phyloP scores from a whole-genome alignment of 30 jellyfish, hydroid and myxozoan species.

The Turritopsis dohrnii region DNA sequence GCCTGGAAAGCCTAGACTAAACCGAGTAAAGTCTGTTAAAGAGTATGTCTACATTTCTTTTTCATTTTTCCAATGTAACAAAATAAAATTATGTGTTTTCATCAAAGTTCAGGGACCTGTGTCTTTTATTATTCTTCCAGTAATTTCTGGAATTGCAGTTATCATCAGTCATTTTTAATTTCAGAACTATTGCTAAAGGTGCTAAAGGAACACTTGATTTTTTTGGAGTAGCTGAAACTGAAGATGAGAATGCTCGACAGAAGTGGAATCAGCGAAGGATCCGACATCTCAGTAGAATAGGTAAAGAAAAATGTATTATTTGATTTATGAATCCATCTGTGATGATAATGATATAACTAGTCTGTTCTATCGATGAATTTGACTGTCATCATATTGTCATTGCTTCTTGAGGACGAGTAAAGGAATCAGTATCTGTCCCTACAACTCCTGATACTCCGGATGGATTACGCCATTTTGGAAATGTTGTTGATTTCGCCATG shows the following conservation, averaged over 20 bases:
- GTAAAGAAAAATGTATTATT: not conserved
- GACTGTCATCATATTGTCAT: no score
- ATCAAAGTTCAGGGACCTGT: not conserved
- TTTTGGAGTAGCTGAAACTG: constrained; percentile 23
- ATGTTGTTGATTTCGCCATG: constrained; percentile 32
- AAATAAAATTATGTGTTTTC: not conserved
- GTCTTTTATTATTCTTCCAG: not conserved
- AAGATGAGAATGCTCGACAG: constrained; percentile 10
- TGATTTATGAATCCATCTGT: no score
- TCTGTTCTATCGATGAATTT: not conserved
- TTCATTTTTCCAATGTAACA: not conserved
- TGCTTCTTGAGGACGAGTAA: constrained; percentile 17
- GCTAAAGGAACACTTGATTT: constrained; percentile 16
- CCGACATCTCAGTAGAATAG: constrained; percentile 26
- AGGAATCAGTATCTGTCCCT: constrained; percentile 32
- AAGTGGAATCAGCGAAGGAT: constrained; percentile 21
- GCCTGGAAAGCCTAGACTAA: not conserved
- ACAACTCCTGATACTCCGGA: constrained; percentile 30
- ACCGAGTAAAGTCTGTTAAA: not conserved
- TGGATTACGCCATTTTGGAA: constrained; percentile 28
- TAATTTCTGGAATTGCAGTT: not conserved
- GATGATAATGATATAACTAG: not conserved
- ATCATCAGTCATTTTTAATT: not conserved
- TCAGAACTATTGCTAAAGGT: constrained; percentile 5
- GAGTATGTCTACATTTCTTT: not conserved